Conservation (phyloP, 1,140 invertebrate species). For the Drosophila pandora region DNA sequence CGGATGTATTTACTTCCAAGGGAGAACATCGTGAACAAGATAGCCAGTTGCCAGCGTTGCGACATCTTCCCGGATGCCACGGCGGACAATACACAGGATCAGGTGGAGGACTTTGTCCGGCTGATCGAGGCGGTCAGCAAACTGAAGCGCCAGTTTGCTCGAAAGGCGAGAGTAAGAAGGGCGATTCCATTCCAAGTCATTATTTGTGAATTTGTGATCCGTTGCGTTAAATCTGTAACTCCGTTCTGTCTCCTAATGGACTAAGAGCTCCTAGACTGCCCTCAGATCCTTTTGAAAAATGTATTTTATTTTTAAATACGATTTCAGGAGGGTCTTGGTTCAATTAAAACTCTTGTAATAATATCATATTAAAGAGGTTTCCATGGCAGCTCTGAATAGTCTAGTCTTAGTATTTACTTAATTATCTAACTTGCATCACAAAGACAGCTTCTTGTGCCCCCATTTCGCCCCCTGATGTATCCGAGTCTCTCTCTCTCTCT, state of each 20-base stretch:
- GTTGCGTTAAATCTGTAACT: slow-evolving; percentile 44
- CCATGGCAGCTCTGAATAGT: not conserved
- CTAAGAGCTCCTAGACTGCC: slow-evolving; percentile 32
- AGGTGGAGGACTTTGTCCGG: slow-evolving; percentile 91
- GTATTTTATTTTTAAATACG: no score
- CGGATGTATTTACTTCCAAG: slow-evolving; percentile 94
- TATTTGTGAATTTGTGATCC: slow-evolving; percentile 44
- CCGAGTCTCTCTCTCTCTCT: slow-evolving; percentile 39
- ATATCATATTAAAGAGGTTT: no score
- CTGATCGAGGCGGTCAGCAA: slow-evolving; percentile 96
- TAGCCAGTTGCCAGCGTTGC: slow-evolving; percentile 89
- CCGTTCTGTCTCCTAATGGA: slow-evolving; percentile 40
- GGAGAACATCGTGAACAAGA: slow-evolving; percentile 89
- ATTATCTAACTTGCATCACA: slow-evolving; percentile 26
- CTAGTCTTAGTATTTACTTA: not conserved
- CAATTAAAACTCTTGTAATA: no score
- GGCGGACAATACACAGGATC: slow-evolving; percentile 87
- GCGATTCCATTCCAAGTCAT: slow-evolving; percentile 4
- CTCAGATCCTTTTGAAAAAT: not conserved
- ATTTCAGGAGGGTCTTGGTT: no score
- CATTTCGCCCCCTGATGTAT: slow-evolving; percentile 68
- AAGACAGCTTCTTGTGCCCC: slow-evolving; percentile 37
- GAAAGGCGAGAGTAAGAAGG: slow-evolving; percentile 76
- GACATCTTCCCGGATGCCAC: slow-evolving; percentile 90
- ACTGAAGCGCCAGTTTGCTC: slow-evolving; percentile 88